Evolutionary conservation across 2,797 vertebrate genomes (phyloP).

Genomic region (Pteropus rufus): DNA sequence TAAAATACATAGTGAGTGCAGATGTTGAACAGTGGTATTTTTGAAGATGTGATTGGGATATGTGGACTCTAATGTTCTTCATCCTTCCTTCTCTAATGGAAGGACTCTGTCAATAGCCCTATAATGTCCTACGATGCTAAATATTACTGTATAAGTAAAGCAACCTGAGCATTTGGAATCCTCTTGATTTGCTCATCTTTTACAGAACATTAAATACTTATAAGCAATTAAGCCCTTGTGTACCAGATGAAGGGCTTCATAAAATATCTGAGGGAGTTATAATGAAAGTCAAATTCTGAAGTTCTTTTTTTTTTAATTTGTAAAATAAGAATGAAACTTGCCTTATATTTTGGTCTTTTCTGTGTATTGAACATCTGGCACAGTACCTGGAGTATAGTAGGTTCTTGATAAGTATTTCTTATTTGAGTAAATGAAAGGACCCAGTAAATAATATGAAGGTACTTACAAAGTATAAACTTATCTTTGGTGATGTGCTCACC

Average conservation of each 20-base stretch:
- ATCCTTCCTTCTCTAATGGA: not conserved
- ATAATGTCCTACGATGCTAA: not conserved
- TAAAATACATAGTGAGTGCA: not conserved
- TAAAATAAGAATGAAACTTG: constrained; percentile 28
- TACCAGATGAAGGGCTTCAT: not conserved
- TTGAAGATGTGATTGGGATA: not conserved
- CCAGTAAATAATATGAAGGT: not conserved
- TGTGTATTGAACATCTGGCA: not conserved
- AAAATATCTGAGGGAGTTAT: not conserved
- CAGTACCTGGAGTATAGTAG: not conserved
- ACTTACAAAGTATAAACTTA: not conserved
- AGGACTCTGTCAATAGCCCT: not conserved
- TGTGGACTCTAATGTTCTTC: not conserved
- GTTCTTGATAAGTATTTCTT: not conserved
- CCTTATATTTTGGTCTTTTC: not conserved
- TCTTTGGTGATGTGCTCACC: not conserved
- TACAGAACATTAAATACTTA: not conserved
- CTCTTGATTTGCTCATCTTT: not conserved
- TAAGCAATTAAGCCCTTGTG: not conserved
- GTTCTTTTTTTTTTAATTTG: not conserved
- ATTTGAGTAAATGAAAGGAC: not conserved
- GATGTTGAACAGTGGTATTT: not conserved
- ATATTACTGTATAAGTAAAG: not conserved
- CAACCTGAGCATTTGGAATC: not conserved
- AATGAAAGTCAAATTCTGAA: not conserved